These are phyloP conservation scores for Drosophila yooni DNA, from an alignment of 2,888 invertebrate species.

Conservation along the genomic window DNA sequence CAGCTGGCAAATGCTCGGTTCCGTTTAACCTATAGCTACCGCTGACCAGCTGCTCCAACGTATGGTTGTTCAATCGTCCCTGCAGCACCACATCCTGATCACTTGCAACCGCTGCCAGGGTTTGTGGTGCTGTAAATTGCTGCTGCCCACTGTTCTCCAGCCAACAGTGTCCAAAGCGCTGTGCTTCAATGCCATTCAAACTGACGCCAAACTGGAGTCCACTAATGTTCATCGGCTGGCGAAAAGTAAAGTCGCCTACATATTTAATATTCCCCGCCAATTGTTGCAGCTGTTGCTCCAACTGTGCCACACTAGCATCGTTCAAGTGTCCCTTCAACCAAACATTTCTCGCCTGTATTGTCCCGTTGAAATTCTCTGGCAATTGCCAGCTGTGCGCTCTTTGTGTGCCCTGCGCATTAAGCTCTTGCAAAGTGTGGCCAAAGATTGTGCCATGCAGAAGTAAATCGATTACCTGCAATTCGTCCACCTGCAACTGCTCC, in stretches of 20 bases:
- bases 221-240: slow-evolving; percentile 79
- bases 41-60: slow-evolving; percentile 84
- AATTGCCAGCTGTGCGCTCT: slow-evolving; percentile 52
- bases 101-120: slow-evolving; percentile 59
- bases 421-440: slow-evolving; percentile 49
- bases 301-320: slow-evolving; percentile 54
- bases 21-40: slow-evolving; percentile 86
- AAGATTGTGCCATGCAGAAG: slow-evolving; percentile 72
- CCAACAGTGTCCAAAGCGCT: slow-evolving; percentile 85
- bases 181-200: slow-evolving; percentile 84
- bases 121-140: slow-evolving; percentile 79
- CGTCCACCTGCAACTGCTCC: slow-evolving; percentile 47
- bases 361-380: slow-evolving; percentile 73
- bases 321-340: slow-evolving; percentile 78
- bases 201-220: slow-evolving; percentile 83
- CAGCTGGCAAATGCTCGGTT: slow-evolving; percentile 85
- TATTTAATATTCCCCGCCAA: slow-evolving; percentile 81
- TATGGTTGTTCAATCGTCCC: slow-evolving; percentile 85
- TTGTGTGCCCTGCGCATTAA: slow-evolving; percentile 62
- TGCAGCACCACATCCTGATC: slow-evolving; percentile 62
- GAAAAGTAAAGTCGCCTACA: slow-evolving; percentile 79
- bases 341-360: slow-evolving; percentile 83
- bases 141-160: slow-evolving; percentile 82
- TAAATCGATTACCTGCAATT: slow-evolving; percentile 61
- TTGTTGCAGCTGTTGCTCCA: slow-evolving; percentile 76